A percentile compares a stretch with the other conserved stretches of the same genome.
Evolutionary conservation across 2,797 vertebrate genomes (phyloP).

Genomic region (Pseudochaenichthys georgianus): DNA sequence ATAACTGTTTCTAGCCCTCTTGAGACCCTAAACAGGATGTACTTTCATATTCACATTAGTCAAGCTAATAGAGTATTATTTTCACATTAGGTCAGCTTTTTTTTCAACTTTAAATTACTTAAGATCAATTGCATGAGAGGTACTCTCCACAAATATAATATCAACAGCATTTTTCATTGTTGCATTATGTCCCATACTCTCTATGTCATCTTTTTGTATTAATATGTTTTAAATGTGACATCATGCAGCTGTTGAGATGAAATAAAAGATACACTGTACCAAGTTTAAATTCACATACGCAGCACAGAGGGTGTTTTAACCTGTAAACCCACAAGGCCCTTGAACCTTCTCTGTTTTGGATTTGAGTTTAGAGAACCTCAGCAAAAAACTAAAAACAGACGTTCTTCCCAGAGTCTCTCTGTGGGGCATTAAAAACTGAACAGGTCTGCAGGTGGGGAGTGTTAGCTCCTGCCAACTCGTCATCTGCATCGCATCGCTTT

Average conservation of each 20-base stretch:
- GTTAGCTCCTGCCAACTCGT: slow-evolving; percentile 28
- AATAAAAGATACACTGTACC: neutral
- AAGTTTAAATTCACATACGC: neutral
- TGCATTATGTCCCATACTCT: neutral
- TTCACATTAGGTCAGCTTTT: too few relatives aligned
- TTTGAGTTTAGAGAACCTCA: slow-evolving; percentile 15
- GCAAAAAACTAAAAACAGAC: slow-evolving; percentile 25
- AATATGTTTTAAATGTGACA: neutral
- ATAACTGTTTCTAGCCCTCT: too few relatives aligned
- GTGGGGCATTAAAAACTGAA: slow-evolving; percentile 31
- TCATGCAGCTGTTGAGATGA: neutral
- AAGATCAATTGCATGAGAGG: neutral
- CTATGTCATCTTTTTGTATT: too few relatives aligned
- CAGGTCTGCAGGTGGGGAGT: slow-evolving; percentile 10
- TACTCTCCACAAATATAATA: neutral
- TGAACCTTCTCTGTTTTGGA: slow-evolving; percentile 15
- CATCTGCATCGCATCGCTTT: slow-evolving; percentile 30
- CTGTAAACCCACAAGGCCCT: neutral
- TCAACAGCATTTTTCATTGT: neutral
- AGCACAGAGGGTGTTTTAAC: neutral
- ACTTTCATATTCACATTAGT: too few relatives aligned
- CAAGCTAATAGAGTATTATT: too few relatives aligned
- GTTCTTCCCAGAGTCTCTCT: neutral
- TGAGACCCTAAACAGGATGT: too few relatives aligned
- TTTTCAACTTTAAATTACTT: neutral